phyloP scores from a whole-genome alignment of 2,888 invertebrate genomes.

The Resseliella maxima region DNA sequence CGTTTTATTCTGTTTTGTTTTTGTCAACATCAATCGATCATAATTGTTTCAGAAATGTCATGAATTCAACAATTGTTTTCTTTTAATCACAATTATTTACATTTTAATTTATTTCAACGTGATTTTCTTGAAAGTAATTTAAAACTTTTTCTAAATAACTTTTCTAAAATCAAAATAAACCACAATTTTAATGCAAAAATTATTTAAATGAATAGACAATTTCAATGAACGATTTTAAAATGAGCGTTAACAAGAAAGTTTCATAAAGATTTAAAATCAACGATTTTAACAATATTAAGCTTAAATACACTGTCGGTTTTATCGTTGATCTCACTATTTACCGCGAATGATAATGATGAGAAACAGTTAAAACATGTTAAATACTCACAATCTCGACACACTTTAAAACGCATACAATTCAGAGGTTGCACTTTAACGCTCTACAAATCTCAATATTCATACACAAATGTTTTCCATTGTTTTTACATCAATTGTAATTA shows the following conservation, averaged over 20 bases:
- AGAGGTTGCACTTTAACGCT: neutral
- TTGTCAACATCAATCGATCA: conserved; percentile 25
- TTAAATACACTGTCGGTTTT: neutral
- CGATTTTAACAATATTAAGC: neutral
- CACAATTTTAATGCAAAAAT: no score
- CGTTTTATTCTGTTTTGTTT: neutral
- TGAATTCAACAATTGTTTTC: neutral
- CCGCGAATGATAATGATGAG: neutral
- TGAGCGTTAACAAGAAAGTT: no score
- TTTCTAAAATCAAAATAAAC: no score
- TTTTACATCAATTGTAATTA: neutral
- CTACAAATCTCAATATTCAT: neutral
- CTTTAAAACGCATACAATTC: conserved; percentile 32
- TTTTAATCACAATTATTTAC: neutral
- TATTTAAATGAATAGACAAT: no score
- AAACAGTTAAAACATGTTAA: neutral
- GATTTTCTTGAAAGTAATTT: neutral
- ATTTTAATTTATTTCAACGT: neutral
- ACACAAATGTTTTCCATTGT: neutral
- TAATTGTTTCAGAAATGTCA: conserved; percentile 2
- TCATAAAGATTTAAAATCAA: conserved; percentile 8
- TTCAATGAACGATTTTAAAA: no score
- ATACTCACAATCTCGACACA: conserved; percentile 2
- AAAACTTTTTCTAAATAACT: no score
- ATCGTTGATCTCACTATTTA: neutral